Conservation (phyloP, 2,797 vertebrate genomes). For the Chloroceryle amazona region DNA sequence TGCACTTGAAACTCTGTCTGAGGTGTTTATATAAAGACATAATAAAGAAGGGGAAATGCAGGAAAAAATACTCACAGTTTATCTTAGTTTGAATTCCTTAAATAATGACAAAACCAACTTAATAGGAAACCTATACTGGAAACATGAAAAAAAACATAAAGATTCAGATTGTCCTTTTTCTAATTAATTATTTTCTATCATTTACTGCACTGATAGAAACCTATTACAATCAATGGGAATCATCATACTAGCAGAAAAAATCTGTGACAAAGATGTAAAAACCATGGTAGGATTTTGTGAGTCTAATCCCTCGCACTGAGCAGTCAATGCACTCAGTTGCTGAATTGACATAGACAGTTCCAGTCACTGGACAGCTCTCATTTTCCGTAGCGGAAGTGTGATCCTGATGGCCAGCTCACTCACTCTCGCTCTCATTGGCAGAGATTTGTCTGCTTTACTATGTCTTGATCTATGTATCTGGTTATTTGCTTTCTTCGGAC, state of each 20-base stretch:
- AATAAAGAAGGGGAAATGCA: neutral
- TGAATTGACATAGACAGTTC: neutral
- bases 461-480: neutral
- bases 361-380: neutral
- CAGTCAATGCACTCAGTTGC: neutral
- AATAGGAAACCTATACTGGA: neutral
- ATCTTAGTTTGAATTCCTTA: neutral
- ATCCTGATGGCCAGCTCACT: neutral
- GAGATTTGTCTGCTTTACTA: neutral
- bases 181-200: neutral
- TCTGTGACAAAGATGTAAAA: neutral
- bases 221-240: neutral
- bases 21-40: neutral
- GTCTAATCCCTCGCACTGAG: neutral
- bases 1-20: neutral
- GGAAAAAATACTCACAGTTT: accelerated
- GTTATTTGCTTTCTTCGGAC: neutral
- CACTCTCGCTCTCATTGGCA: accelerated
- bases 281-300: neutral
- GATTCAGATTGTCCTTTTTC: neutral
- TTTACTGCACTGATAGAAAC: neutral
- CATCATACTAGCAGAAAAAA: neutral
- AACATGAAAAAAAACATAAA: neutral
- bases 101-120: neutral
- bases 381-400: neutral